Percentiles rank a stretch among this genome's conserved stretches.
These are phyloP conservation scores for Rhabdomys dilectus DNA, from an alignment of 2,113 vertebrate species.

Conservation along the genomic window DNA sequence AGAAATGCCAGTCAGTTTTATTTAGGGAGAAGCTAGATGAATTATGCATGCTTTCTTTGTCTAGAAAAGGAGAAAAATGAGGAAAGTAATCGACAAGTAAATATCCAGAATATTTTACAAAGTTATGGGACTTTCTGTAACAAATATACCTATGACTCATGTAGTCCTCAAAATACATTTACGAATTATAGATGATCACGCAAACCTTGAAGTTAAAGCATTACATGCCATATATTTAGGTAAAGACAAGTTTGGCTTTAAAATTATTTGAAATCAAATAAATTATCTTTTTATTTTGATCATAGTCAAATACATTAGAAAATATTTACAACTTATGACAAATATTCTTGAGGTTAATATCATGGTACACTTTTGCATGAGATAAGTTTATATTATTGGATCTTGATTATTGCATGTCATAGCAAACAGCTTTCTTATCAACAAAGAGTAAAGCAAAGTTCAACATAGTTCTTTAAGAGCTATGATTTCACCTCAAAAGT, in stretches of 20 bases:
- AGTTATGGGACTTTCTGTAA: background rate
- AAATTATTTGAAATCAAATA: background rate
- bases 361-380: background rate
- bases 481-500: background rate
- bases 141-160: constrained; percentile 8
- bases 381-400: background rate
- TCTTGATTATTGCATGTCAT: constrained; percentile 16
- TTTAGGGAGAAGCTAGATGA: background rate
- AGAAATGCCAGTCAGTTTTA: background rate
- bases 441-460: background rate
- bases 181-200: background rate
- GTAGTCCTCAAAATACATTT: constrained; percentile 21
- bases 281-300: background rate
- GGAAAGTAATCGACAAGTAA: background rate
- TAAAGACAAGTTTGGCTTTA: constrained; percentile 5
- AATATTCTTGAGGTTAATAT: constrained; percentile 27
- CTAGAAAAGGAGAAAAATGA: constrained; percentile 1
- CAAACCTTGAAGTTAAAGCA: constrained; percentile 11
- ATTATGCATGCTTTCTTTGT: background rate
- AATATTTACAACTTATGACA: background rate
- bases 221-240: background rate
- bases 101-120: constrained; percentile 2
- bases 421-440: constrained; percentile 37
- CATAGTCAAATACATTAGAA: background rate
- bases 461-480: background rate